Evolutionary conservation across 92 coral and sea anemone genomes (phyloP).

Genomic region (Nematostella vectensis): DNA sequence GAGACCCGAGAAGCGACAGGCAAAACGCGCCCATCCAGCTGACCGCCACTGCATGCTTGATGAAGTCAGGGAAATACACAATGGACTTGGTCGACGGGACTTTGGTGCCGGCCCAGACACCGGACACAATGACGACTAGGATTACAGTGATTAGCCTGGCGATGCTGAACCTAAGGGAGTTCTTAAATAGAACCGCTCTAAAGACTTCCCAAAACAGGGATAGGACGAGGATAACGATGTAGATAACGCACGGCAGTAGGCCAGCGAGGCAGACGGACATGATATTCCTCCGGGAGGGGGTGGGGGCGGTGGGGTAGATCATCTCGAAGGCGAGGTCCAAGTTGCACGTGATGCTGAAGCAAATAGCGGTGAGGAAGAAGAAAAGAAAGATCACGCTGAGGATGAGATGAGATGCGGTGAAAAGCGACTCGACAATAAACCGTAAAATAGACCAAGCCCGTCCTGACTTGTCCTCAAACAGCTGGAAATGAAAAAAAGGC

Average conservation of each 20-base stretch:
- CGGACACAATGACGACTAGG: conserved; percentile 16
- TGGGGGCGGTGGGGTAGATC: conserved; percentile 38
- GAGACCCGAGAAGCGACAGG: conserved; percentile 30
- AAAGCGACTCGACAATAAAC: conserved; percentile 11
- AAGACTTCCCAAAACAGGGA: conserved; percentile 66
- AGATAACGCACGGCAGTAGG: conserved; percentile 30
- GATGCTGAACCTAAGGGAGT: conserved; percentile 18
- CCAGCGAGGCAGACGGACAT: conserved; percentile 31
- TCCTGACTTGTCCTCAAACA: conserved; percentile 27
- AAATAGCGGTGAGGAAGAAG: conserved; percentile 52
- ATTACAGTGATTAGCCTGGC: conserved; percentile 25
- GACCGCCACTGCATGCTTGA: conserved; percentile 16
- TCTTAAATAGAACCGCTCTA: conserved; percentile 37
- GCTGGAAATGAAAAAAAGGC: conserved; percentile 14
- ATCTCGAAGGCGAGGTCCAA: conserved; percentile 56
- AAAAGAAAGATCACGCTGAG: conserved; percentile 31
- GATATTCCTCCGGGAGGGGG: conserved; percentile 21
- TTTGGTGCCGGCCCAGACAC: conserved; percentile 16
- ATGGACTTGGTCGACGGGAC: neutral
- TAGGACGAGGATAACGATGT: conserved; percentile 29
- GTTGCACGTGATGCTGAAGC: conserved; percentile 48
- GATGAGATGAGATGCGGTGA: conserved; percentile 34
- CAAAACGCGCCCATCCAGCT: conserved; percentile 43
- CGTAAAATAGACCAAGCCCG: conserved; percentile 30
- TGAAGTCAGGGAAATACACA: conserved; percentile 21